These are phyloP conservation scores for Phrynocephalus versicolor DNA, from an alignment of 2,113 vertebrate genomes.

Conservation along the genomic window DNA sequence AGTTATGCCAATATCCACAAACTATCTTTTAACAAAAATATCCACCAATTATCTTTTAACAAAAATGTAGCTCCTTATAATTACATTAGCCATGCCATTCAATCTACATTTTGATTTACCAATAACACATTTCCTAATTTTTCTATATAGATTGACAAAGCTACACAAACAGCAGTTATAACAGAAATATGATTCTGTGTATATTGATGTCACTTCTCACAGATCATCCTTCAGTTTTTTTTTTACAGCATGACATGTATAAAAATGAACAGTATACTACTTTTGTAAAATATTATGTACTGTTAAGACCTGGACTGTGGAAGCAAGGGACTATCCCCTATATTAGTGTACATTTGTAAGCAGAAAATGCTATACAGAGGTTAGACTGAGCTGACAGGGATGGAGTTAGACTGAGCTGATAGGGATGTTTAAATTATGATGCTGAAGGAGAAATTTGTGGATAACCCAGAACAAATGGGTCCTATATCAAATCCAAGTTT, in stretches of 20 bases:
- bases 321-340: background rate
- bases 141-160: conserved; percentile 32
- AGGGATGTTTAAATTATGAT: background rate
- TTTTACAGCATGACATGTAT: background rate
- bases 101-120: conserved; percentile 53
- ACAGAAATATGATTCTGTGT: background rate
- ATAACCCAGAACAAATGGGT: too few relatives aligned
- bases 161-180: conserved; percentile 33
- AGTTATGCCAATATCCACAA: conserved; percentile 59
- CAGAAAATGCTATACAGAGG: background rate
- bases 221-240: conserved; percentile 26
- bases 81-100: conserved; percentile 49
- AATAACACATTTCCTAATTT: conserved; percentile 51
- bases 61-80: conserved; percentile 43
- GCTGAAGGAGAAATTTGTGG: too few relatives aligned
- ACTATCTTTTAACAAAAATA: conserved; percentile 57
- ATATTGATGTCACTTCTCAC: conserved; percentile 13
- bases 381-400: background rate
- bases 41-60: conserved; percentile 59
- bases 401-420: background rate
- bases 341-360: too few relatives aligned
- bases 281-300: conserved; percentile 3
- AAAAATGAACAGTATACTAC: background rate
- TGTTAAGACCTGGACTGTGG: background rate
- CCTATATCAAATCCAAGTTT: too few relatives aligned